Evolutionary conservation across 2,888 invertebrate genomes (phyloP), one percentile per base, ranked within the genome.

Genomic region (Polylopha cassiicola): DNA sequence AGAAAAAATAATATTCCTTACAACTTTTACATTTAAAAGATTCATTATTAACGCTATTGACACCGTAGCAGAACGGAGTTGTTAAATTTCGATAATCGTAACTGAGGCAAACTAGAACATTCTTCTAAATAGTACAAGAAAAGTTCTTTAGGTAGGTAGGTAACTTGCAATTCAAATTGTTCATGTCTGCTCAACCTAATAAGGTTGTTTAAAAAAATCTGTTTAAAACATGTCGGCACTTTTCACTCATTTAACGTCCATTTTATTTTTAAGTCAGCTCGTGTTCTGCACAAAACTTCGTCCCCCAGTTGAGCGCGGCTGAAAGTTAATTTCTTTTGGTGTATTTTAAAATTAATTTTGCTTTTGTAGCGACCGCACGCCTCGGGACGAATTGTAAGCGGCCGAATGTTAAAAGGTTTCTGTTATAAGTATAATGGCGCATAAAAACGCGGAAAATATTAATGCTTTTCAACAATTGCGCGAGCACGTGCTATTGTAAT

Each of bases 251-350:
- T 68, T 64, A n/a, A 61, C 55, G 63, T 67, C 63, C 62, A 60
- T 69, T 76, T 80, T 78, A 81, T 82, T 84, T 80, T 74, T 73
- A 79, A 80, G 79, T 77, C 76, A 58, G 65, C 64, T 58, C 61
- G 67, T 76, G 72, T 72, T 72, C 69, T 71, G 73, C 71, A 73
- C 59, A 61, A 71, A 82, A 82, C 67, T 80, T 81, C 73, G 71
- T 71, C 79, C 68, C 65, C 61, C 59, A 59, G 65, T 65, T 66
- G n/a, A n/a, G n/a, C n/a, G 61, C 64, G 61, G 55, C 61, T 61
- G 65, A 67, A 82, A 84, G 82, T 82, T 82, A 82, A 85, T 84
- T 81, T 85, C 81, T 82, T 84, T 82, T 74, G 73, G 80, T 82
- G 78, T 81, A 78, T 82, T 82, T 81, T 81, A 74, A 84, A 82